Conservation (phyloP, 2,113 vertebrate species). For the Marcusenius ussheri region DNA sequence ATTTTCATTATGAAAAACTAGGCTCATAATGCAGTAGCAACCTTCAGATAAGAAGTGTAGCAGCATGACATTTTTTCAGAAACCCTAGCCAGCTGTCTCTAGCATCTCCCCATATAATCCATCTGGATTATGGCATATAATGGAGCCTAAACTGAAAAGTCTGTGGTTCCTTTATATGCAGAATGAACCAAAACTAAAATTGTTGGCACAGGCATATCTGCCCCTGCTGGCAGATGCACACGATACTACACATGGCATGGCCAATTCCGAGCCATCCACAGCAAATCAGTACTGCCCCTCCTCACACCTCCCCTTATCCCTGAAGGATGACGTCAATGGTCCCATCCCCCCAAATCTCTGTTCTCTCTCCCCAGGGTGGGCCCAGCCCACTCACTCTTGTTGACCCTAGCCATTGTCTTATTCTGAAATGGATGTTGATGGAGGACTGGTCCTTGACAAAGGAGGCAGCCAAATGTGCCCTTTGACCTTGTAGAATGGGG, state of each 20-base stretch:
- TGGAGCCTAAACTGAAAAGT: constrained; percentile 5
- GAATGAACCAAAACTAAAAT: not conserved
- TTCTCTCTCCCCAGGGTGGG: constrained; percentile 21
- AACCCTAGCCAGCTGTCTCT: constrained; percentile 27
- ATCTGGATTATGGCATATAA: constrained; percentile 28
- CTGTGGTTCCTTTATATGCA: not conserved
- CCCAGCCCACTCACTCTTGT: constrained; percentile 33
- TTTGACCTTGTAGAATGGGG: constrained; percentile 60
- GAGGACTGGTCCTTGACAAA: constrained; percentile 66
- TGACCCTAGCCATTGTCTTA: constrained; percentile 61
- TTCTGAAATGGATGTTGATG: constrained; percentile 64
- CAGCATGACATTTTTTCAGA: not conserved
- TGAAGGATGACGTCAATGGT: constrained; percentile 15
- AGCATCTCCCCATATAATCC: constrained; percentile 31
- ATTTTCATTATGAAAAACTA: not conserved
- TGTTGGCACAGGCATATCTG: not conserved
- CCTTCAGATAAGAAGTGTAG: not conserved
- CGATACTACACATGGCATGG: not conserved
- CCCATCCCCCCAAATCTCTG: constrained; percentile 7
- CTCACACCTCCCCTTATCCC: not conserved
- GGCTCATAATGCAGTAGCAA: not conserved
- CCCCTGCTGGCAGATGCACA: not conserved
- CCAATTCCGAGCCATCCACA: not conserved
- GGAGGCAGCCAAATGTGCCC: constrained; percentile 59
- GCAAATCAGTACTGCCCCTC: constrained; percentile 14